These are phyloP conservation scores for Aphaenogaster ashmeadi DNA, from an alignment of 1,140 invertebrate species.

Conservation along the genomic window DNA sequence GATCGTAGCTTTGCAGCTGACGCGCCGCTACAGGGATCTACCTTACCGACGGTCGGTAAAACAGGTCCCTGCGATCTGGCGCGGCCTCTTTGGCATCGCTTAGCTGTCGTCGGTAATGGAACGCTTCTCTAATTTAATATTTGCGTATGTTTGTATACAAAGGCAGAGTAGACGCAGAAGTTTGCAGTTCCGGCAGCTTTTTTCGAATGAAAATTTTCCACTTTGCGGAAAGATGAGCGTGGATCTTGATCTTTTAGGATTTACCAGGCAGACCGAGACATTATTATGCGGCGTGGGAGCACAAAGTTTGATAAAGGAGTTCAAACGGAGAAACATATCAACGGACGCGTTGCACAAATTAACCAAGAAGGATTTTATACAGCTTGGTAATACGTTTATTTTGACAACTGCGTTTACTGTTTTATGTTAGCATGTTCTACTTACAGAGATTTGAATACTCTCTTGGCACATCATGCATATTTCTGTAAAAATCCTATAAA, in stretches of 20 bases:
- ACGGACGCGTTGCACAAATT: conserved; percentile 55
- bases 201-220: not conserved
- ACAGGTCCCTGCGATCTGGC: no score
- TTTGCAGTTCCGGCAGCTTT: not conserved
- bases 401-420: not conserved
- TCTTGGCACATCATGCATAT: not conserved
- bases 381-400: conserved; percentile 38
- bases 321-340: conserved; percentile 62
- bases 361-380: conserved; percentile 50
- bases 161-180: not conserved
- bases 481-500: not conserved
- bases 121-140: not conserved
- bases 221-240: not conserved
- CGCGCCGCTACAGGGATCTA: not conserved
- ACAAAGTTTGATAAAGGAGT: conserved; percentile 55
- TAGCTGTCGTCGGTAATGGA: no score
- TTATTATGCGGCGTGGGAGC: conserved; percentile 58
- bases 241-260: conserved; percentile 32
- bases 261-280: conserved; percentile 57
- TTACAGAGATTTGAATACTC: not conserved
- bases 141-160: not conserved
- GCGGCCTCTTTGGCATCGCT: not conserved
- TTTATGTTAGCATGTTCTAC: not conserved
- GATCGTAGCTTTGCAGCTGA: not conserved
- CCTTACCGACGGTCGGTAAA: not conserved